These are phyloP conservation scores for Emys orbicularis DNA, from an alignment of 2,797 vertebrate genomes.

Conservation along the genomic window DNA sequence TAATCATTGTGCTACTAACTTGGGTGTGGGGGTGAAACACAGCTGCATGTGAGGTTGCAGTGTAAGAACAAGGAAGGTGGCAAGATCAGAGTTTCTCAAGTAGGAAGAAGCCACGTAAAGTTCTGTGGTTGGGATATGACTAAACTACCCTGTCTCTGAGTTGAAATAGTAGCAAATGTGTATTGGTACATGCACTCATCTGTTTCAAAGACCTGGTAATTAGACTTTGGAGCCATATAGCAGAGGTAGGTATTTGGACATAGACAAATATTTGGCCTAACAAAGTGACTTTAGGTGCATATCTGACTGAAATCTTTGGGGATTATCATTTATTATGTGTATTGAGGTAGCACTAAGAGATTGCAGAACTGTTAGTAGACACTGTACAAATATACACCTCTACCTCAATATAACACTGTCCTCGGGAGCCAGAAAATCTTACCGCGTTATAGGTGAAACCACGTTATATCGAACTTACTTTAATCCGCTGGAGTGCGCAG, in stretches of 20 bases:
- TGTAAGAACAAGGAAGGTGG: fast-evolving
- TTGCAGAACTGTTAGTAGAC: not conserved
- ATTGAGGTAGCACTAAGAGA: not conserved
- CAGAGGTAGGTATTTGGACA: not conserved
- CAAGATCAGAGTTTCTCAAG: not conserved
- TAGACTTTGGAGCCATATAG: not conserved
- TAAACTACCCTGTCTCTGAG: not conserved
- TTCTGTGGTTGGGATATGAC: not conserved
- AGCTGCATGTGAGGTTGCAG: not conserved
- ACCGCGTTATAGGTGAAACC: no score
- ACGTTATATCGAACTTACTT: no score
- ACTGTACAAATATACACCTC: not conserved
- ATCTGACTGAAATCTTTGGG: not conserved
- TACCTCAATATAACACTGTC: no score
- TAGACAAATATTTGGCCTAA: not conserved
- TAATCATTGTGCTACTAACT: not conserved
- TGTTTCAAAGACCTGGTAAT: not conserved
- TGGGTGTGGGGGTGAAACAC: not conserved
- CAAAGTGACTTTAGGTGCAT: not conserved
- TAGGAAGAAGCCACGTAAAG: not conserved
- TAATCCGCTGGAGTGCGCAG: no score
- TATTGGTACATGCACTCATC: not conserved
- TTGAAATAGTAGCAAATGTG: not conserved
- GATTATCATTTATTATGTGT: not conserved
- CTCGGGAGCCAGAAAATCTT: no score